Evolutionary conservation across 2,797 vertebrate genomes (phyloP).

Genomic region (Megaceryle alcyon): DNA sequence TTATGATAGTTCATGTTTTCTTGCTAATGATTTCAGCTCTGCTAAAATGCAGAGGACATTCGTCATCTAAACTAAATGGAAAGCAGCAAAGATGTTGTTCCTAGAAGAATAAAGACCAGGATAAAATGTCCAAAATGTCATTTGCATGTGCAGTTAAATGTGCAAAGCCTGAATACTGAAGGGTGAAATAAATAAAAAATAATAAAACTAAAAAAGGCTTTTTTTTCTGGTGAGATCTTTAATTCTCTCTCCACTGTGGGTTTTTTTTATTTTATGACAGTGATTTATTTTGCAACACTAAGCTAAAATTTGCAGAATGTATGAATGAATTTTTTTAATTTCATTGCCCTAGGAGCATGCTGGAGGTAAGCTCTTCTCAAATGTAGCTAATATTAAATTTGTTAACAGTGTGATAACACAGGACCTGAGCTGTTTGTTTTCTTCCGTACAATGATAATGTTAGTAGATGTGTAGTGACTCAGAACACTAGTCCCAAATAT

Average conservation of each 20-base stretch:
- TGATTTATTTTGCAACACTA: not conserved
- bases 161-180: not conserved
- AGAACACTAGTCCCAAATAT: not conserved
- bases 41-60: not conserved
- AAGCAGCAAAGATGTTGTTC: not conserved
- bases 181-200: not conserved
- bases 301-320: not conserved
- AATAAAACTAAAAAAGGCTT: not conserved
- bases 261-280: not conserved
- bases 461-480: not conserved
- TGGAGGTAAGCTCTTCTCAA: not conserved
- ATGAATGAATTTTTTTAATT: not conserved
- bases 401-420: not conserved
- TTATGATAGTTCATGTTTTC: not conserved
- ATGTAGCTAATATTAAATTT: not conserved
- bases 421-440: not conserved
- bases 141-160: not conserved
- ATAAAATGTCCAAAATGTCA: not conserved
- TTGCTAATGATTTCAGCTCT: not conserved
- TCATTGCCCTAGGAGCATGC: rapidly evolving
- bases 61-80: not conserved
- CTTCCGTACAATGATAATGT: not conserved
- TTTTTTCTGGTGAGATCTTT: not conserved
- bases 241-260: not conserved
- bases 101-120: not conserved